phyloP scores from a whole-genome alignment of 2,113 vertebrate species.

The Lepus americanus region DNA sequence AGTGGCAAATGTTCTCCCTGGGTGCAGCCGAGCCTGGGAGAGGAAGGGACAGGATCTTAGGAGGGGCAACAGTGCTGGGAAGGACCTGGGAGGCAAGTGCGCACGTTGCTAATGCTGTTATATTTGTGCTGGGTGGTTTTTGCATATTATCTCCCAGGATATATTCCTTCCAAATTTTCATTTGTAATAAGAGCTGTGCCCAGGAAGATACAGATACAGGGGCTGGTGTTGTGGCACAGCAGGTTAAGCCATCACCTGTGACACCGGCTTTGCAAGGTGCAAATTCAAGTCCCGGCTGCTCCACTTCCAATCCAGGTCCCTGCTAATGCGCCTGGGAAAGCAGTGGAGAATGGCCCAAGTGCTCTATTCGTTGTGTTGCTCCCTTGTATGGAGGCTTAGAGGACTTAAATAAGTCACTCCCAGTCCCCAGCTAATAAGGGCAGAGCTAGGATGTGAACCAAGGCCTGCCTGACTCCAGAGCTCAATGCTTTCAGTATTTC shows the following conservation, averaged over 20 bases:
- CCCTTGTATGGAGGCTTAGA: not conserved
- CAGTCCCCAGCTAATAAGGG: not conserved
- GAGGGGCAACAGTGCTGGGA: too few relatives aligned
- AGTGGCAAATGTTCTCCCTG: not conserved
- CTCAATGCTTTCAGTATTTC: not conserved
- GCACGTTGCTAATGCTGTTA: not conserved
- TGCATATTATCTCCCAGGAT: not conserved
- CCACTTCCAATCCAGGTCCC: too few relatives aligned
- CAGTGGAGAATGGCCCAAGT: too few relatives aligned
- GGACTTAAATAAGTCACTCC: not conserved
- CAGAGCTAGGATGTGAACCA: not conserved
- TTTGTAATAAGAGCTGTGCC: too few relatives aligned
- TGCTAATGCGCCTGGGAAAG: too few relatives aligned
- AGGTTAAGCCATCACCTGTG: too few relatives aligned
- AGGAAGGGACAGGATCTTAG: not conserved
- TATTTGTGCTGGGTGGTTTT: not conserved
- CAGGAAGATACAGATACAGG: too few relatives aligned
- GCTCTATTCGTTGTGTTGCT: too few relatives aligned
- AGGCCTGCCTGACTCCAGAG: not conserved
- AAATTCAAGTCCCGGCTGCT: too few relatives aligned
- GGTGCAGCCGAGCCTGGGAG: not conserved
- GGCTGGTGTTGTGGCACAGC: too few relatives aligned
- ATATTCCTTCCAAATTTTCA: not conserved
- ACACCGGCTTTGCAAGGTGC: too few relatives aligned
- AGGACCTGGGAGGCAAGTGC: not conserved